Base-by-base conservation (phyloP, 2,888 invertebrate species). In the Emesis russula region DNA sequence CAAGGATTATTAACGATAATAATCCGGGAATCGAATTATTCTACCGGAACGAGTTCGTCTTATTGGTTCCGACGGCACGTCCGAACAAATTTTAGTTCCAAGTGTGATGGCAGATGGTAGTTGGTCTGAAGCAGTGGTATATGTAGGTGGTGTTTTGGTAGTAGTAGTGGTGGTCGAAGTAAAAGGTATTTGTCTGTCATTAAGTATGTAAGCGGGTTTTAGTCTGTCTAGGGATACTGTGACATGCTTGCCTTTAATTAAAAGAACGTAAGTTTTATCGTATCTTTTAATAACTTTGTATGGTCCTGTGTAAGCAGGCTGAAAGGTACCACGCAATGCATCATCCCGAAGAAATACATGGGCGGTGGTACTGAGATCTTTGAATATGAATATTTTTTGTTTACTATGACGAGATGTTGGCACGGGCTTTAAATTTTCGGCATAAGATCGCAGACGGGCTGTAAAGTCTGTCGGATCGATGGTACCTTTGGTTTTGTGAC, bases 171-270 rank as follows among this genome's bases (percentile, higher is more conserved):
- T 53, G 53, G 25, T 25, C 25, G 25, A 25, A 25, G n/a, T 53
- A 53, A n/a, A 53, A n/a, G 53, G 53, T 53, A 6, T 53, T n/a
- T n/a, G 53, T n/a, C n/a, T 53, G 53, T 53, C 53, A n/a, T 53
- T 53, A n/a, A 53, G n/a, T 53, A 53, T n/a, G n/a, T 53, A 53
- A 1, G 53, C 53, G n/a, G 53, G 53, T 53, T 53, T 53, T 5
- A 53, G 53, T 53, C n/a, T 53, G n/a, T 53, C 53, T 44, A 44
- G 5, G 11, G 7, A 44, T 11, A 44, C 7, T 9, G 7, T 44
- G 44, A 44, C 44, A 44, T 53, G 15, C 3, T 53, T 53, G 1
- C 53, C 53, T 53, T 53, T 53, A 53, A 53, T 53, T 53, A n/a
- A 53, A n/a, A n/a, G n/a, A 6, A 53, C 53, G 6, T n/a, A 53